Evolutionary conservation across 1,140 invertebrate species (phyloP), one percentile per base, ranked within the genome.

Genomic region (Drosophila varians): DNA sequence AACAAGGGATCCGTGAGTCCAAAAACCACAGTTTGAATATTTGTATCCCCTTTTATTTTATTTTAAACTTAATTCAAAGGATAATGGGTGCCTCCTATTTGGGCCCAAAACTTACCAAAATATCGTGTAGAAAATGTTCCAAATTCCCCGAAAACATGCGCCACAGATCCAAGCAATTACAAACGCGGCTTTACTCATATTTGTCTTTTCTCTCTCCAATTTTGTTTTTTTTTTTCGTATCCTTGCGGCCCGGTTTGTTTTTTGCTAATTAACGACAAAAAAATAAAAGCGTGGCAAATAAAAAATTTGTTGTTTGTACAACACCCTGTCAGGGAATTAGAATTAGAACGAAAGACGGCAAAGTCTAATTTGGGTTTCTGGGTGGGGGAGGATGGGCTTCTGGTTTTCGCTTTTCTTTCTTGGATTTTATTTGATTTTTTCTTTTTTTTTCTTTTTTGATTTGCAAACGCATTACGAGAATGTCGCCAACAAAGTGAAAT

Each of bases 381-480:
- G 12, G 36, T 12, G n/a, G 4, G 21, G 21, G 21, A 21, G 21
- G 21, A 21, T 21, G 21, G 36, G 18, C 14, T 48, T 18, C 9
- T 66, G 60, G 36, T 46, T 83, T 79, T 79, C 80, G 38, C 16
- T 8, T 43, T 9, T 23, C 11, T 5, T 9, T 9, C 12, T 25
- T 6, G 23, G 38, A n/a, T 7, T 65, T 58, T 55, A 86, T 86
- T 79, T 80, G 75, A 83, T 83, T 83, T 79, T n/a, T n/a, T n/a
- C n/a, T n/a, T 9, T 14, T 25, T 6, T 46, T 47, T 16, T 7
- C 64, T 58, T 55, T 83, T 86, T 79, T 80, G 75, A 83, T 83
- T 83, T 79, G 75, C 79, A 3, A 48, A 83, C 80, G 79, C 80
- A 83, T 86, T 86, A 83, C 75, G 70, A 71, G n/a, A 78, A 83